Evolutionary conservation across 2,797 vertebrate species (phyloP), one percentile per base, ranked within the genome.

Genomic region (Hemitrygon akajei): DNA sequence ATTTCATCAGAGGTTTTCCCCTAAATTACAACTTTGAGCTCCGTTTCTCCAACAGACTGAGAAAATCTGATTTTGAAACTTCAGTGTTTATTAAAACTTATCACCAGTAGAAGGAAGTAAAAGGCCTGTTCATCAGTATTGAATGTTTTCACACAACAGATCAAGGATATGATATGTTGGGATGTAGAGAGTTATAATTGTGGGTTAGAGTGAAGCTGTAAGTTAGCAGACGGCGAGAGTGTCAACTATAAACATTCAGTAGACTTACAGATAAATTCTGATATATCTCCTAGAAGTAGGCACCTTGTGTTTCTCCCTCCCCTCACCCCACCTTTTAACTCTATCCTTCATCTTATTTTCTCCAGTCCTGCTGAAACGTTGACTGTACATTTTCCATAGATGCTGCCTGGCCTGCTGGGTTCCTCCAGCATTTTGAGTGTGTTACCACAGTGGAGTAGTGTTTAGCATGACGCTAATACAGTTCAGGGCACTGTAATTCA

Each of bases 111-210:
- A 69, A 94, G 96, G 96, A 96, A 96, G 95, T 96, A 96, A 94
- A 95, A 95, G 95, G 95, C 96, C 96, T 97, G 97, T 95, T 97
- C 96, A 95, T 96, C 97, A 96, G 95, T 96, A 98, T 98, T 98
- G 96, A 97, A 97, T 98, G 97, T 95, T 95, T 97, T 98, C 96
- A 97, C 96, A 93, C 94, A 93, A 73, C 96, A 98, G 97, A 98
- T 98, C 97, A 98, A 98, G 98, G 97, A 95, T 97, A 96, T 96
- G 97, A 97, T 97, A 97, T 98, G 97, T 97, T 97, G 95, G 96
- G 96, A 97, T 95, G 95, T 97, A 96, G 94, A 95, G 94, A 95
- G 95, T 94, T 96, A 97, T 98, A 98, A 97, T 98, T 98, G 97
- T 95, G 96, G 97, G 96, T 96, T 97, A 97, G 96, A 97, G 97